phyloP scores from a whole-genome alignment of 2,888 invertebrate genomes.

The Ceraclea dissimilis region DNA sequence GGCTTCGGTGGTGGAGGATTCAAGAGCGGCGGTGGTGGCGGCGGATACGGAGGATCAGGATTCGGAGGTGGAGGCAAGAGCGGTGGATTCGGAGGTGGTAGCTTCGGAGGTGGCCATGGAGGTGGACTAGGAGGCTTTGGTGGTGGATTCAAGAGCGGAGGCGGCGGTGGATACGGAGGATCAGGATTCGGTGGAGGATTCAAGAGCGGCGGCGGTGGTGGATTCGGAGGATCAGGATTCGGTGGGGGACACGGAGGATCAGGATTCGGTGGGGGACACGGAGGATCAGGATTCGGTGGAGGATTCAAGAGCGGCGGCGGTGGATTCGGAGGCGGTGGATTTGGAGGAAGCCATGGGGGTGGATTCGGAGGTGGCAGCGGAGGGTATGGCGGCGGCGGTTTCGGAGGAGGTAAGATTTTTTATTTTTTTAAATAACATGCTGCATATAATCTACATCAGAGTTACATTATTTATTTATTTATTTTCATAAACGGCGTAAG shows the following conservation, averaged over 20 bases:
- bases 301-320: constrained; percentile 9
- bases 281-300: constrained; percentile 13
- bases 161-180: constrained; percentile 4
- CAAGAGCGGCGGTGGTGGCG: constrained; percentile 15
- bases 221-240: constrained; percentile 11
- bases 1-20: constrained; percentile 16
- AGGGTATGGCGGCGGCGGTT: background rate
- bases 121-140: constrained; percentile 15
- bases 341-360: constrained; percentile 10
- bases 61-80: constrained; percentile 17
- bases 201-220: constrained; percentile 13
- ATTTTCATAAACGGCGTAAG: no score
- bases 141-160: constrained; percentile 19
- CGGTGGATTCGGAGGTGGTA: constrained; percentile 12
- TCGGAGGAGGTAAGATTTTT: constrained; percentile 6
- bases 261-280: constrained; percentile 10
- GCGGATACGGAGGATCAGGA: constrained; percentile 14
- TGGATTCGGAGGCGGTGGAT: constrained; percentile 17
- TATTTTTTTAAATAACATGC: no score
- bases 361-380: constrained; percentile 4
- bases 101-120: constrained; percentile 13
- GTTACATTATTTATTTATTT: no score
- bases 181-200: constrained; percentile 15
- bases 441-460: no score
- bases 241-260: constrained; percentile 14